Evolutionary conservation across 1,140 invertebrate species (phyloP).

Genomic region (Cheumatopsyche charites): DNA sequence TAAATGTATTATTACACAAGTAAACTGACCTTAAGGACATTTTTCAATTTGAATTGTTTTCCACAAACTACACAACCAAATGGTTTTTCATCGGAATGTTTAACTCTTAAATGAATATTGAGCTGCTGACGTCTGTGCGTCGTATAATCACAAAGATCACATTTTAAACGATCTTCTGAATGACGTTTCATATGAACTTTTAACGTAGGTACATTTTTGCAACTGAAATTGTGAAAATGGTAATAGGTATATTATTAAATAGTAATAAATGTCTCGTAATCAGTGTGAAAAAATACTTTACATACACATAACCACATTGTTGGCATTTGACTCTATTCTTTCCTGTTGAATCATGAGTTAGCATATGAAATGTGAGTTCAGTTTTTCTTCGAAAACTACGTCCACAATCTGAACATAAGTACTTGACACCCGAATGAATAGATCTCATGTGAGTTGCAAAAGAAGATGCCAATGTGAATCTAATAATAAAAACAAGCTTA

Average conservation of each 20-base stretch:
- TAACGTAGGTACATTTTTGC: conserved; percentile 38
- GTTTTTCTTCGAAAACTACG: conserved; percentile 41
- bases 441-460: conserved; percentile 35
- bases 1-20: too few species aligned
- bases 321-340: conserved; percentile 44
- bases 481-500: neutral
- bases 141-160: conserved; percentile 34
- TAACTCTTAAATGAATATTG: conserved; percentile 37
- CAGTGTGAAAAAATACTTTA: neutral
- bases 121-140: conserved; percentile 36
- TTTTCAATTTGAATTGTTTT: conserved; percentile 44
- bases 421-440: conserved; percentile 33
- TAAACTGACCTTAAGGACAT: conserved; percentile 35
- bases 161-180: conserved; percentile 33
- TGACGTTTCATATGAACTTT: conserved; percentile 41
- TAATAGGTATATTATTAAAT: neutral
- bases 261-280: too few species aligned
- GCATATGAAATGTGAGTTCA: conserved; percentile 41
- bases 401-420: conserved; percentile 45
- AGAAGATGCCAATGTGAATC: conserved; percentile 39
- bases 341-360: conserved; percentile 41
- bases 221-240: conserved; percentile 31
- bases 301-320: conserved; percentile 43
- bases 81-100: conserved; percentile 45
- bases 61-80: conserved; percentile 41